These are phyloP conservation scores for Hylia prasina DNA, from an alignment of 2,113 vertebrate species.

Conservation along the genomic window DNA sequence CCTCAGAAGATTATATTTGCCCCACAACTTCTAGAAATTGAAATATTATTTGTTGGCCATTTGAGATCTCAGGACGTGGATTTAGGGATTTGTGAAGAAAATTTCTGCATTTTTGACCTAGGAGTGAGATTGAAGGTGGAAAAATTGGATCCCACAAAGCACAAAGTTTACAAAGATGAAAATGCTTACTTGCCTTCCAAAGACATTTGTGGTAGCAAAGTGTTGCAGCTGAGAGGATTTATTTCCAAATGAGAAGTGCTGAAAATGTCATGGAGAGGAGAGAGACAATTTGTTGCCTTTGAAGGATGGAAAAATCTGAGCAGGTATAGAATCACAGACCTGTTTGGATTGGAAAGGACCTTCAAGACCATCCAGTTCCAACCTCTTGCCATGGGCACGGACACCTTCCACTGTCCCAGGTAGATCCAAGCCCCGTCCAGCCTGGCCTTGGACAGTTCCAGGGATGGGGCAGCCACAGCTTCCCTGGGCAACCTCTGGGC, in stretches of 20 bases:
- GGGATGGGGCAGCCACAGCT: background rate
- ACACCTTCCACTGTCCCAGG: background rate
- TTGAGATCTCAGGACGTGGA: fast-evolving
- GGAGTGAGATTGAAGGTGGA: background rate
- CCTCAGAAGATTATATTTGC: fast-evolving
- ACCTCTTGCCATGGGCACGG: background rate
- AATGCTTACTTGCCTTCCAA: background rate
- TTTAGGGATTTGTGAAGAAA: background rate
- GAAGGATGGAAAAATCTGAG: background rate
- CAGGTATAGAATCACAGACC: background rate
- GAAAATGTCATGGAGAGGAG: background rate
- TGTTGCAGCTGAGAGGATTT: background rate
- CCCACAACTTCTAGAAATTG: background rate
- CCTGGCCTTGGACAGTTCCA: background rate
- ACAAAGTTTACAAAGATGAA: fast-evolving
- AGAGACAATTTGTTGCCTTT: background rate
- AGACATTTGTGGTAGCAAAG: fast-evolving
- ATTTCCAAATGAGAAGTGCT: background rate
- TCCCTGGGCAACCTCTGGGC: background rate
- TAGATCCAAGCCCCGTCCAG: fast-evolving
- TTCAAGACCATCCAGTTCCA: background rate
- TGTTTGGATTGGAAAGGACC: background rate
- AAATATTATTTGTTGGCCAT: background rate
- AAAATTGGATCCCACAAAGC: background rate
- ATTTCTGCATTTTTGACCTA: background rate